These are phyloP conservation scores for Ursus arctos DNA, from an alignment of 2,113 vertebrate genomes.

Conservation along the genomic window DNA sequence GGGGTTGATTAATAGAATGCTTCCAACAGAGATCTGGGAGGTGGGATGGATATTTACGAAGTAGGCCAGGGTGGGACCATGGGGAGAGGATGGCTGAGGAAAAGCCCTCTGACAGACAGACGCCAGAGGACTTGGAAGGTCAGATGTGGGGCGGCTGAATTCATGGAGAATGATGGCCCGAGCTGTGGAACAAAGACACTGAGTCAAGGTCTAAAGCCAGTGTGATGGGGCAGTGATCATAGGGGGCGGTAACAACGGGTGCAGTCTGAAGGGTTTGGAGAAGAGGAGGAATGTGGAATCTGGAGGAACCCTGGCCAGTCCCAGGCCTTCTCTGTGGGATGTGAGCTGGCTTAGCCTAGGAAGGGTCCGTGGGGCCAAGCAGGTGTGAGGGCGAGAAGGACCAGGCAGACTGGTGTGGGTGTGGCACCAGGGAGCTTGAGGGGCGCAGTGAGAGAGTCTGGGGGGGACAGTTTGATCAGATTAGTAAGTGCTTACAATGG, in stretches of 20 bases:
- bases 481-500: neutral
- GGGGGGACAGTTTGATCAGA: neutral
- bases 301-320: neutral
- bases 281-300: neutral
- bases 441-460: neutral
- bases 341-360: neutral
- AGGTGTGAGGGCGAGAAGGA: neutral
- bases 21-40: neutral
- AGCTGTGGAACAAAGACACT: neutral
- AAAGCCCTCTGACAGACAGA: neutral
- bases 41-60: neutral
- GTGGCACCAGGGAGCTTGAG: neutral
- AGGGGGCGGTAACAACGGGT: accelerated
- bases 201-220: neutral
- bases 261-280: neutral
- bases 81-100: neutral
- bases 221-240: neutral
- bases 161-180: neutral
- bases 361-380: neutral
- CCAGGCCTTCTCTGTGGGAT: neutral
- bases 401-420: accelerated
- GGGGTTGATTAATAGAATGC: neutral
- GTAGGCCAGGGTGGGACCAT: neutral
- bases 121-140: neutral
- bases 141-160: no score